Evolutionary conservation across 2,797 vertebrate species (phyloP).

Genomic region (Notamacropus eugenii): DNA sequence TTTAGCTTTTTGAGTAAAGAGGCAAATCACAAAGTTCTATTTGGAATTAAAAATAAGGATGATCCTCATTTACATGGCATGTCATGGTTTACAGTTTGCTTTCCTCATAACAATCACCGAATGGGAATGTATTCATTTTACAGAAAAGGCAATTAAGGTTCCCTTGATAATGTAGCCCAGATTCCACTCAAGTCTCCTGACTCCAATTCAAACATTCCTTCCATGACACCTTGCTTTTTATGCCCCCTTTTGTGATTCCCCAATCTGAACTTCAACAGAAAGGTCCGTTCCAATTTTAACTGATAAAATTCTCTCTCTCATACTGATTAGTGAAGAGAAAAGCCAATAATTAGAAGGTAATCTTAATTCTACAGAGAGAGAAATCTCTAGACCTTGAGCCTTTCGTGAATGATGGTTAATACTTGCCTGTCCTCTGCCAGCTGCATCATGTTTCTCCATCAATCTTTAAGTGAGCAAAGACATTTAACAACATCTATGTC

Average conservation of each 20-base stretch:
- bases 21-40: not conserved
- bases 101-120: not conserved
- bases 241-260: not conserved
- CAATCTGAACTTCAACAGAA: not conserved
- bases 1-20: not conserved
- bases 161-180: not conserved
- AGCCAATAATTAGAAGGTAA: not conserved
- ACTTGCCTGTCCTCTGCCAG: slow-evolving; percentile 20
- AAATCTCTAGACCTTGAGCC: not conserved
- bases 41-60: not conserved
- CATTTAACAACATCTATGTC: not conserved
- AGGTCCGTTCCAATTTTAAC: not conserved
- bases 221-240: not conserved
- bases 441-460: not conserved
- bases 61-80: not conserved
- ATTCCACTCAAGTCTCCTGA: not conserved
- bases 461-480: slow-evolving; percentile 24
- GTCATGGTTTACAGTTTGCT: not conserved
- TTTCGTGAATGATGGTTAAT: slow-evolving; percentile 10
- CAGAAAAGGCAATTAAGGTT: not conserved
- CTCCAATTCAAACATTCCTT: not conserved
- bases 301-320: not conserved
- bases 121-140: not conserved
- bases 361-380: not conserved
- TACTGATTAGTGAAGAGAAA: not conserved